phyloP scores from a whole-genome alignment of 2,113 vertebrate genomes.

The Dasypus novemcinctus region DNA sequence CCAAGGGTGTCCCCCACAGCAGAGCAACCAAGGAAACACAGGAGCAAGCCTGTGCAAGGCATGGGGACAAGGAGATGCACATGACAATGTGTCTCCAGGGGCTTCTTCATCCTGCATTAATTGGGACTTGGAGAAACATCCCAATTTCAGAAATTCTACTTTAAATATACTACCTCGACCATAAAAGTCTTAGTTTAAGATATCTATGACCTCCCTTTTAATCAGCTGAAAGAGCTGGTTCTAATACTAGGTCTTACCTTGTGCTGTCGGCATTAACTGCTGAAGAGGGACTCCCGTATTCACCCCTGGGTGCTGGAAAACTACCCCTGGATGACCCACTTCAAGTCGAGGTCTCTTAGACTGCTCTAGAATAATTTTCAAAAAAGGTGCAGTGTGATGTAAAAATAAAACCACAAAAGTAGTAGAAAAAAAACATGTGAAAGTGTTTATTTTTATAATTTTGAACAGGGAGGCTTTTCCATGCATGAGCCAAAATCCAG shows the following conservation, averaged over 20 bases:
- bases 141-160: slow-evolving; percentile 46
- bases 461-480: slow-evolving; percentile 53
- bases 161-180: background rate
- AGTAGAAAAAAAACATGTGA: slow-evolving; percentile 67
- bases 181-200: background rate
- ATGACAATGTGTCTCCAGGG: slow-evolving; percentile 20
- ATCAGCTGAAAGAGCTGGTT: background rate
- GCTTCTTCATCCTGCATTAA: background rate
- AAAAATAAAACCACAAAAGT: slow-evolving; percentile 73
- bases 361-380: slow-evolving; percentile 94
- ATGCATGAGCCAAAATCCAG: background rate
- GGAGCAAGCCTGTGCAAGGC: background rate
- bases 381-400: slow-evolving; percentile 74
- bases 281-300: slow-evolving; percentile 97
- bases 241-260: slow-evolving; percentile 88
- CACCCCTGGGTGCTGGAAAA: slow-evolving; percentile 99
- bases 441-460: slow-evolving; percentile 68
- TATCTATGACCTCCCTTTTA: background rate
- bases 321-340: slow-evolving; percentile 98
- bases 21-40: slow-evolving; percentile 57
- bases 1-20: background rate
- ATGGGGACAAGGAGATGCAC: background rate
- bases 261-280: slow-evolving; percentile 99
- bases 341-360: slow-evolving; percentile 99
- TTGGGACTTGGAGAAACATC: slow-evolving; percentile 47